These are phyloP conservation scores for Rallus crepitans DNA, from an alignment of 2,797 vertebrate genomes.

Conservation along the genomic window DNA sequence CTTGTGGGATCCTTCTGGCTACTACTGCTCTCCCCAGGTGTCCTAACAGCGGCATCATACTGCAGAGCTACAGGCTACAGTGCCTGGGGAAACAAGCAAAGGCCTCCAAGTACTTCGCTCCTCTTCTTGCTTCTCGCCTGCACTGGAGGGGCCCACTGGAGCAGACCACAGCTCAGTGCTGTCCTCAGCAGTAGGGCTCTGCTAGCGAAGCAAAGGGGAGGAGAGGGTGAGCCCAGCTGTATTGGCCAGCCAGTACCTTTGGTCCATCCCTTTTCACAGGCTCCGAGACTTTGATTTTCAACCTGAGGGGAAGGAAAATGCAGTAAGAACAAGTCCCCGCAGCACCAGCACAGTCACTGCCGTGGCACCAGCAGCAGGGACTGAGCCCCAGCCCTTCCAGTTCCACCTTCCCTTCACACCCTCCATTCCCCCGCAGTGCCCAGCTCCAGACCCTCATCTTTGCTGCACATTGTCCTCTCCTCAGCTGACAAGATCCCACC, in stretches of 20 bases:
- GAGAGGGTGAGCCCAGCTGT: conserved; percentile 7
- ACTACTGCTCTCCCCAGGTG: not conserved
- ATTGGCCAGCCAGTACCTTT: conserved; percentile 84
- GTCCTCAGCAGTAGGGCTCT: conserved; percentile 8
- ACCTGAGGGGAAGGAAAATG: conserved; percentile 75
- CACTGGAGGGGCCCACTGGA: rapidly evolving
- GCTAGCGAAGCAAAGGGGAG: not conserved
- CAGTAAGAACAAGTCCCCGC: not conserved
- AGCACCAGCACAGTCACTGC: not conserved
- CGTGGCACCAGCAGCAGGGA: not conserved
- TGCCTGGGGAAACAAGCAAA: not conserved
- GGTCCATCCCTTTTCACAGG: conserved; percentile 92
- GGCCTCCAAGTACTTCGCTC: conserved; percentile 48
- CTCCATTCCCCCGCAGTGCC: rapidly evolving
- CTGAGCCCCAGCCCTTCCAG: not conserved
- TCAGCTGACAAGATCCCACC: not conserved
- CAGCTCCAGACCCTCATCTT: rapidly evolving
- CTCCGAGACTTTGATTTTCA: conserved; percentile 88
- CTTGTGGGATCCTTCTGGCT: conserved; percentile 5
- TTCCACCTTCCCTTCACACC: not conserved
- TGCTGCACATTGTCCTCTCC: not conserved
- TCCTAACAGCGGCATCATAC: not conserved
- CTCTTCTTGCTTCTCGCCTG: not conserved
- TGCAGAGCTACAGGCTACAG: not conserved
- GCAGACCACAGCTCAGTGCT: not conserved